Evolutionary conservation across 1,140 invertebrate species (phyloP).

Genomic region (Drosophila ohnishii): DNA sequence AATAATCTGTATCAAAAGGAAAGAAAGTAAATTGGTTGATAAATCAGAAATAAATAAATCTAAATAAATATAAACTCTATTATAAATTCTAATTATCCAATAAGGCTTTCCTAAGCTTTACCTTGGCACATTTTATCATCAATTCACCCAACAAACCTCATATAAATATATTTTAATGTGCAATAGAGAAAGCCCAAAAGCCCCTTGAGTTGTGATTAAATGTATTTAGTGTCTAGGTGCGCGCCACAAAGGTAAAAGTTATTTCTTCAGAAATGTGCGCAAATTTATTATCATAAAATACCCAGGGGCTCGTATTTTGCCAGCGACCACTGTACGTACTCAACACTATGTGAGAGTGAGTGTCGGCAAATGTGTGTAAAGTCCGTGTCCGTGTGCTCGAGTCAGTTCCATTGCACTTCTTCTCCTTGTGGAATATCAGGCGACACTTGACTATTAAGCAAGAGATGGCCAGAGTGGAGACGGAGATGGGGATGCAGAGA

Average conservation of each 20-base stretch:
- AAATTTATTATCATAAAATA: conserved; percentile 17
- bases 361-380: conserved; percentile 3
- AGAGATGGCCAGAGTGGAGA: conserved; percentile 25
- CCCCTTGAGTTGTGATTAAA: conserved; percentile 13
- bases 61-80: no score
- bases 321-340: conserved; percentile 31
- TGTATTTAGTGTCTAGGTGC: conserved; percentile 15
- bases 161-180: conserved; percentile 14
- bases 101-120: not conserved
- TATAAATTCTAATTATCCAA: not conserved
- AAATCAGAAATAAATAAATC: no score
- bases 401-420: conserved; percentile 40
- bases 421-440: conserved; percentile 38
- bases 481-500: conserved; percentile 9
- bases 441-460: conserved; percentile 63
- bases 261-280: not conserved
- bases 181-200: conserved; percentile 15
- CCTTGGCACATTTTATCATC: not conserved
- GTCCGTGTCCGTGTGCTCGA: conserved; percentile 18
- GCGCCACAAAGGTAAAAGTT: conserved; percentile 11
- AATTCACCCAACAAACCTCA: not conserved
- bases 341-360: conserved; percentile 5
- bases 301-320: conserved; percentile 1
- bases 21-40: not conserved
- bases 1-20: no score